A percentile compares a stretch with the other conserved stretches of the same genome.
These are phyloP conservation scores for Chloebia gouldiae DNA, from an alignment of 2,113 vertebrate genomes.

Conservation along the genomic window DNA sequence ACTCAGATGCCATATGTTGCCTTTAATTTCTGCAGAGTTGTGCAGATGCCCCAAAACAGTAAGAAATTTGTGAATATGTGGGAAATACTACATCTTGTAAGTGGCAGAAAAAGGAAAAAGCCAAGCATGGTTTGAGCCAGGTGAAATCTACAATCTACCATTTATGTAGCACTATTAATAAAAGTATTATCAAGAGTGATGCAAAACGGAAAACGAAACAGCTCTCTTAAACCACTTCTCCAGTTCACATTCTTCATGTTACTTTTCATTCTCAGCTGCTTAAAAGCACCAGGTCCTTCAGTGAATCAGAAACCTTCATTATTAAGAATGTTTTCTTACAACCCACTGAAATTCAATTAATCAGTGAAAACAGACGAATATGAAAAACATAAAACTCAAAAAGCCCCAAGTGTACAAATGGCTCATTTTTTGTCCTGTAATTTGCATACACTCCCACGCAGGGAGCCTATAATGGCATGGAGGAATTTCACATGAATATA, in stretches of 20 bases:
- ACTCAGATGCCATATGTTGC: background rate
- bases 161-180: background rate
- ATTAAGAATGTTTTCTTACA: background rate
- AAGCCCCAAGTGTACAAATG: background rate
- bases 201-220: background rate
- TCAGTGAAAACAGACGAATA: background rate
- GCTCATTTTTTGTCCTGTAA: background rate
- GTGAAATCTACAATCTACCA: background rate
- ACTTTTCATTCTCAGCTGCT: background rate
- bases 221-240: background rate
- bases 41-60: background rate
- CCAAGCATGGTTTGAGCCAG: fast-evolving
- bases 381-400: background rate
- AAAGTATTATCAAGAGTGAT: background rate
- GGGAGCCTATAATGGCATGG: background rate
- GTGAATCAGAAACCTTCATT: background rate
- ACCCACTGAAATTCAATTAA: background rate
- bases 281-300: background rate
- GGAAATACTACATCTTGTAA: fast-evolving
- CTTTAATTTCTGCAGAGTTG: background rate
- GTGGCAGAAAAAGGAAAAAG: background rate
- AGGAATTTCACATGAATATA: conserved; percentile 25
- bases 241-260: background rate
- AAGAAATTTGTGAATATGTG: background rate
- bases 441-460: background rate